Evolutionary conservation across 2,113 vertebrate genomes (phyloP).

Genomic region (Nibea albiflora): DNA sequence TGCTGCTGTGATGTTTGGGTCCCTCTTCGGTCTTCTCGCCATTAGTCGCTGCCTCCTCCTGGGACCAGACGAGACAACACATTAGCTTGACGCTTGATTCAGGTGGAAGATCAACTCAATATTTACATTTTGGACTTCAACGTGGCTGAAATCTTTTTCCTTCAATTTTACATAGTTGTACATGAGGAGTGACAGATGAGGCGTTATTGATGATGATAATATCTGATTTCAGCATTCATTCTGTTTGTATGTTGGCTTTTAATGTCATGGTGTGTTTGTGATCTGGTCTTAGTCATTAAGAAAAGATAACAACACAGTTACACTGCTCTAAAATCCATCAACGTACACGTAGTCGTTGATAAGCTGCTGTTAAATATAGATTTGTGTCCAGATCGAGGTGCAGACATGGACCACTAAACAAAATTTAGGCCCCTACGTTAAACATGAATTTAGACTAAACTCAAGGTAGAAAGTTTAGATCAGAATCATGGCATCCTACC

Average conservation of each 20-base stretch:
- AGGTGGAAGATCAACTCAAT: neutral
- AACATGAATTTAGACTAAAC: neutral
- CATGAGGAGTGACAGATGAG: neutral
- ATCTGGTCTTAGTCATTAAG: neutral
- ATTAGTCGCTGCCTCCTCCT: slow-evolving; percentile 86
- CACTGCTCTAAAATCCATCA: neutral
- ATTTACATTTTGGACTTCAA: neutral
- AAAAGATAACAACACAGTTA: neutral
- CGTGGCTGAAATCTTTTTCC: neutral
- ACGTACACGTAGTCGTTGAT: neutral
- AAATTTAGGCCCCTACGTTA: neutral
- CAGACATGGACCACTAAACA: neutral
- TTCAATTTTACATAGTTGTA: too few relatives aligned
- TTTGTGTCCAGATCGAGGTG: neutral
- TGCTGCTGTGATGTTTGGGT: slow-evolving; percentile 87
- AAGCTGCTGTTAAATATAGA: neutral
- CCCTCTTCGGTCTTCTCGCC: slow-evolving; percentile 88
- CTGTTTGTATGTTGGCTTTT: neutral
- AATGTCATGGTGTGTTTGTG: neutral
- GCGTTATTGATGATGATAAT: too few relatives aligned
- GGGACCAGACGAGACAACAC: neutral
- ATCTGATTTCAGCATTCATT: neutral
- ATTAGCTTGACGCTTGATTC: neutral
- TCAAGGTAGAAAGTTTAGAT: neutral
- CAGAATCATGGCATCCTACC: slow-evolving; percentile 44